phyloP scores from a whole-genome alignment of 2,113 vertebrate genomes.

The Pituophis catenifer region DNA sequence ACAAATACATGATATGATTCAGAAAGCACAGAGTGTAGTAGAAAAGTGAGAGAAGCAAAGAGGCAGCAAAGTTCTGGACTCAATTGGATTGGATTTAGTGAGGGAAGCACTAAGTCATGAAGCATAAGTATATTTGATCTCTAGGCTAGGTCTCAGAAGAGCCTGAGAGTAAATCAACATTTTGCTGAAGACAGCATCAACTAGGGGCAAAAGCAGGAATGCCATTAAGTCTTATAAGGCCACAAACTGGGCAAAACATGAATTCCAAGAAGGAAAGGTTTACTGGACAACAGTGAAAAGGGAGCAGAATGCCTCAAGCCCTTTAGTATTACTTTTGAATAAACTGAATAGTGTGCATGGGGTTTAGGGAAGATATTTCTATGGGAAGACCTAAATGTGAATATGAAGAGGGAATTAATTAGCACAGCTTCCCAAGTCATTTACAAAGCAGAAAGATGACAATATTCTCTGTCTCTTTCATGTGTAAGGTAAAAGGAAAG shows the following conservation, averaged over 20 bases:
- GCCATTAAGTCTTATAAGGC: constrained; percentile 61
- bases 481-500: constrained; percentile 31
- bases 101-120: constrained; percentile 26
- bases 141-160: constrained; percentile 28
- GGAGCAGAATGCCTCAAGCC: constrained; percentile 32
- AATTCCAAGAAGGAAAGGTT: constrained; percentile 19
- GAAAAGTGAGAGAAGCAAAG: constrained; percentile 55
- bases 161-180: constrained; percentile 39
- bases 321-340: constrained; percentile 22
- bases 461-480: constrained; percentile 42
- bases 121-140: constrained; percentile 11
- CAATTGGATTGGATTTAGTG: not conserved
- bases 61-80: constrained; percentile 37
- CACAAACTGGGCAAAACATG: constrained; percentile 50
- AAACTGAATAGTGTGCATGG: constrained; percentile 32
- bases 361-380: constrained; percentile 47
- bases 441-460: constrained; percentile 57
- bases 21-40: constrained; percentile 23
- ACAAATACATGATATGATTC: constrained; percentile 39
- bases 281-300: constrained; percentile 20
- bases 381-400: constrained; percentile 55
- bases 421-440: constrained; percentile 11
- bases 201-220: constrained; percentile 6
- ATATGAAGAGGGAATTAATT: constrained; percentile 50
- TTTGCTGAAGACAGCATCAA: constrained; percentile 45